Percentiles rank a stretch among this genome's conserved stretches.
Conservation (phyloP, 2,113 vertebrate species). For the Sardina pilchardus region DNA sequence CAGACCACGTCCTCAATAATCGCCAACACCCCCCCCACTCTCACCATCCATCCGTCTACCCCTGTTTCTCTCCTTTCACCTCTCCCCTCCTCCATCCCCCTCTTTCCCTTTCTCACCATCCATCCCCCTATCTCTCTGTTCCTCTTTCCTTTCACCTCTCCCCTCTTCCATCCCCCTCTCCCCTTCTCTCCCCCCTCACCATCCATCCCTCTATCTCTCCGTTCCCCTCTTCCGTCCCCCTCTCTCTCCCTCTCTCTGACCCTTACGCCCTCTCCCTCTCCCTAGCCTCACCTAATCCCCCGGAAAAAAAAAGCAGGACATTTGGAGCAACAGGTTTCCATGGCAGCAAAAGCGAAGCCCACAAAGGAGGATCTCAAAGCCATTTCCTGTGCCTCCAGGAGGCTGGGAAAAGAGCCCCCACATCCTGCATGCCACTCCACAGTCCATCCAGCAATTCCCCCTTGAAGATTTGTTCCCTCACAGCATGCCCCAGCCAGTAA, state of each 20-base stretch:
- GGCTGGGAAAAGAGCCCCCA: neutral
- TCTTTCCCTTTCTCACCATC: neutral
- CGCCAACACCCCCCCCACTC: neutral
- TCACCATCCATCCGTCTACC: neutral
- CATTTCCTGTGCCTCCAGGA: neutral
- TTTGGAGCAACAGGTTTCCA: slow-evolving; percentile 17
- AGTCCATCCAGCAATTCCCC: neutral
- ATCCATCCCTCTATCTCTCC: neutral
- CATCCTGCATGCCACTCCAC: neutral
- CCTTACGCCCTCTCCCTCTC: neutral
- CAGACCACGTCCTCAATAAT: neutral
- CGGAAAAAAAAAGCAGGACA: neutral
- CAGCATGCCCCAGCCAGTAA: neutral
- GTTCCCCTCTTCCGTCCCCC: neutral
- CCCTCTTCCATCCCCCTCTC: neutral
- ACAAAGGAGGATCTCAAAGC: slow-evolving; percentile 16
- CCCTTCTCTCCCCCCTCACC: neutral
- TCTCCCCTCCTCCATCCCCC: neutral
- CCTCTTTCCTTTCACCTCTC: too few species aligned
- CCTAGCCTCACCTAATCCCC: neutral
- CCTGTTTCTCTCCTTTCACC: neutral
- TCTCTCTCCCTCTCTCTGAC: too few species aligned
- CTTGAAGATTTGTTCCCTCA: neutral
- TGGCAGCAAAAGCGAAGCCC: neutral
- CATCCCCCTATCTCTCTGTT: neutral